A percentile compares a stretch with the other conserved stretches of the same genome.
Evolutionary conservation across 2,113 vertebrate species (phyloP).

Genomic region (Chrysemys picta): DNA sequence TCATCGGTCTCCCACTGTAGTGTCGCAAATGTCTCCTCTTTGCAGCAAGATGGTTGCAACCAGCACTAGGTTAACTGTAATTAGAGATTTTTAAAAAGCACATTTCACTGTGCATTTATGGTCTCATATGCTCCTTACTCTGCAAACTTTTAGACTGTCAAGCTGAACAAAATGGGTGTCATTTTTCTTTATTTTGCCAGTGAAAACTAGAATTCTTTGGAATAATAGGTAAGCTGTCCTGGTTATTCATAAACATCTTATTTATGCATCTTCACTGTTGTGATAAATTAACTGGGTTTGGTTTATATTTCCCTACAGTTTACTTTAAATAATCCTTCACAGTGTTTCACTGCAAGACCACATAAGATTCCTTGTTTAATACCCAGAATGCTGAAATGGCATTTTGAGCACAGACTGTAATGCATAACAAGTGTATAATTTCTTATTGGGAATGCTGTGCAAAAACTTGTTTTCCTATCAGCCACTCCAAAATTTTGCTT

Average conservation of each 20-base stretch:
- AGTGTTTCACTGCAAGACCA: conserved; percentile 83
- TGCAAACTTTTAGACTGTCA: conserved; percentile 5
- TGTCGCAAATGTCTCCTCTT: not conserved
- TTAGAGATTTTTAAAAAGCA: conserved; percentile 47
- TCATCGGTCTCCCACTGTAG: not conserved
- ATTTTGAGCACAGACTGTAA: conserved; percentile 83
- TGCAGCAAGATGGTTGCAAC: not conserved
- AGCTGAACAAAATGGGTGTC: conserved; percentile 36
- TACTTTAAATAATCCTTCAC: conserved; percentile 86
- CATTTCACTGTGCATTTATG: conserved; percentile 30
- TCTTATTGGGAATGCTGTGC: conserved; percentile 79
- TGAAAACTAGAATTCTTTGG: conserved; percentile 71
- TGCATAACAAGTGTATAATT: conserved; percentile 86
- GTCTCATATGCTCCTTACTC: conserved; percentile 1
- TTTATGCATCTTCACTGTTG: conserved; percentile 84
- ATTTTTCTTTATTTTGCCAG: conserved; percentile 75
- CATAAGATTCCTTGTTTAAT: conserved; percentile 85
- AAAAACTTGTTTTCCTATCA: conserved; percentile 78
- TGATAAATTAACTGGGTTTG: conserved; percentile 85
- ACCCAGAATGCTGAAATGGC: conserved; percentile 85
- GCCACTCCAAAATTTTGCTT: conserved; percentile 74
- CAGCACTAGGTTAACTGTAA: not conserved
- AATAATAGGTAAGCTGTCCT: conserved; percentile 81
- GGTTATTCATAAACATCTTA: conserved; percentile 83
- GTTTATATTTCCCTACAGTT: conserved; percentile 85